Conservation (phyloP, 2,888 invertebrate genomes). For the Platycheirus rosarum region DNA sequence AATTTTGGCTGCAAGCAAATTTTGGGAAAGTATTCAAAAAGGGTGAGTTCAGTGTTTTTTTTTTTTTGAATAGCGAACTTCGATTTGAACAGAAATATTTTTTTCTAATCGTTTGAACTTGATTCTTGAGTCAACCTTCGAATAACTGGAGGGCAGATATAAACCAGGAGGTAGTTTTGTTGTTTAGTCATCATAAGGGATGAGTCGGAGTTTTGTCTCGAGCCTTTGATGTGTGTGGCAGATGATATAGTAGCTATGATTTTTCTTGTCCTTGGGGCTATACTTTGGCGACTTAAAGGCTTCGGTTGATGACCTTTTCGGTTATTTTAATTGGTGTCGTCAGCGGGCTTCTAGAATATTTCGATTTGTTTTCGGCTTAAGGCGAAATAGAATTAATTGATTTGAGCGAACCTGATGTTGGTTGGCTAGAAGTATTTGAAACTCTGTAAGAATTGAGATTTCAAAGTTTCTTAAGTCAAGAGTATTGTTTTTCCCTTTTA, state of each 20-base stretch:
- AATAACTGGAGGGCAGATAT: constrained; percentile 42
- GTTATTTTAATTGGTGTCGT: constrained; percentile 11
- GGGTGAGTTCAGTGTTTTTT: constrained; percentile 28
- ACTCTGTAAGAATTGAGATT: no score
- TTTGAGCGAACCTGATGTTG: background rate
- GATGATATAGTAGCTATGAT: constrained; percentile 43
- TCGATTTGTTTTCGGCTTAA: constrained; percentile 5
- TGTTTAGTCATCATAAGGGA: background rate
- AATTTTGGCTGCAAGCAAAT: constrained; percentile 65
- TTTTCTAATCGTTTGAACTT: constrained; percentile 45
- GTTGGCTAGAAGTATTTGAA: no score
- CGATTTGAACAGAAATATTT: constrained; percentile 31
- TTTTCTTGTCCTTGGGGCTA: constrained; percentile 19
- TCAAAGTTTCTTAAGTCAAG: no score
- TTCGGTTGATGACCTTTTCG: constrained; percentile 46
- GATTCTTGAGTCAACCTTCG: constrained; percentile 14
- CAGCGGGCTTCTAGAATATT: constrained; percentile 14
- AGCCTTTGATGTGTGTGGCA: constrained; percentile 71
- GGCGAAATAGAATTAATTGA: constrained; percentile 5
- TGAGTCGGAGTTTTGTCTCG: constrained; percentile 1
- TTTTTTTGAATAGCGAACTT: constrained; percentile 19
- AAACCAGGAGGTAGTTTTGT: constrained; percentile 30
- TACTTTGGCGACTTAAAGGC: constrained; percentile 45
- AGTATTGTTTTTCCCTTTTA: no score
- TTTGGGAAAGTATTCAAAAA: constrained; percentile 9